Evolutionary conservation across 2,113 vertebrate genomes (phyloP).

Genomic region (Heterotis niloticus): DNA sequence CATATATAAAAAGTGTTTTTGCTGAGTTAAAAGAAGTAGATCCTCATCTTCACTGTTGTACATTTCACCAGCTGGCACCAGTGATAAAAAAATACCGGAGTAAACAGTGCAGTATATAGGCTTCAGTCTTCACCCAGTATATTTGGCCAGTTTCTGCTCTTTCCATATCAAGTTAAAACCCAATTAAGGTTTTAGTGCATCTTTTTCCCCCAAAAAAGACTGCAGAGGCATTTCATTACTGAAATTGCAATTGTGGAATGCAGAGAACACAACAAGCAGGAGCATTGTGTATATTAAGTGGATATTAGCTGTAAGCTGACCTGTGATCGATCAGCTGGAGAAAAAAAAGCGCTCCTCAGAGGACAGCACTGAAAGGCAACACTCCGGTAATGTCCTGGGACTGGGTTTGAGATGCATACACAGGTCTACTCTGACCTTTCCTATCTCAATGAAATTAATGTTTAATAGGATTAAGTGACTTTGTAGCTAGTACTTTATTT

Average conservation of each 20-base stretch:
- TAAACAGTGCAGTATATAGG: not conserved
- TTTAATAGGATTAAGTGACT: constrained; percentile 15
- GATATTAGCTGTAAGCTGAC: constrained; percentile 14
- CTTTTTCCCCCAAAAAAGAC: not conserved
- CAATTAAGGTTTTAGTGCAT: not conserved
- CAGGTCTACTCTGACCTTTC: constrained; percentile 16
- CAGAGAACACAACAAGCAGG: not conserved
- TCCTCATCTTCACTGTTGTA: not conserved
- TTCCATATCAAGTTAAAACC: constrained; percentile 6
- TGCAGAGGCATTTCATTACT: constrained; percentile 22
- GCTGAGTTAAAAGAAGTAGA: not conserved
- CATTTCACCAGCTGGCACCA: not conserved
- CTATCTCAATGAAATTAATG: not conserved
- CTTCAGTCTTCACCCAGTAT: not conserved
- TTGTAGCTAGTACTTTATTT: constrained; percentile 12
- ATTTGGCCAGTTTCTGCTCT: not conserved
- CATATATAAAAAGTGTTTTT: not conserved
- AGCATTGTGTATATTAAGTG: constrained; percentile 13
- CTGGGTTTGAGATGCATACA: not conserved
- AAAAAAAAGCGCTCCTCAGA: constrained; percentile 21
- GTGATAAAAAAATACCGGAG: not conserved
- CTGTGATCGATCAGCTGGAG: constrained; percentile 33
- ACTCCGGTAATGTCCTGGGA: constrained; percentile 16
- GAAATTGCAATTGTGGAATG: constrained; percentile 9
- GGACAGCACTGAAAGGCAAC: constrained; percentile 29